Conservation (phyloP, 2,797 vertebrate species). For the Sternotherus odoratus region DNA sequence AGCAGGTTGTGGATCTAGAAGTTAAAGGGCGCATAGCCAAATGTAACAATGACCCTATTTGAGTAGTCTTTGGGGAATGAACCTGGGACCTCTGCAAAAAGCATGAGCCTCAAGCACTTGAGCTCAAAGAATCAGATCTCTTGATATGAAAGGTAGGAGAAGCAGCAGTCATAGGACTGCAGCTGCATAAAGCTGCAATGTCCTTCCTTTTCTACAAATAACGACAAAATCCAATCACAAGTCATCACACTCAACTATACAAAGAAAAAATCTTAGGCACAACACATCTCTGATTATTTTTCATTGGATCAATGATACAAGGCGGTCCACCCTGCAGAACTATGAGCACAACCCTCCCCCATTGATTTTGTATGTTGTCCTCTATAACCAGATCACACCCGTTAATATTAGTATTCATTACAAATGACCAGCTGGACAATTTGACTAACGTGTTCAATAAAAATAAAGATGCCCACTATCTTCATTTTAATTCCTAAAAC, state of each 20-base stretch:
- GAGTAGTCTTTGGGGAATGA: neutral
- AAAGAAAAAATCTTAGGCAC: neutral
- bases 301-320: neutral
- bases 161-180: rapidly evolving
- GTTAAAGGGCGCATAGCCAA: neutral
- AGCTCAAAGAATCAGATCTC: neutral
- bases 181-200: neutral
- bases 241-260: rapidly evolving
- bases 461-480: neutral
- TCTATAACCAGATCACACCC: constrained; percentile 1
- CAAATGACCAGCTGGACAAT: constrained; percentile 4
- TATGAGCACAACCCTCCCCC: rapidly evolving
- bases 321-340: rapidly evolving
- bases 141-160: rapidly evolving
- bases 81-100: neutral
- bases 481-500: constrained; percentile 45
- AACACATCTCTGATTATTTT: neutral
- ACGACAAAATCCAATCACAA: neutral
- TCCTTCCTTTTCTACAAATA: neutral
- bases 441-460: neutral
- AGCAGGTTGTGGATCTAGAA: neutral
- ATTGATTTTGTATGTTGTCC: neutral
- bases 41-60: neutral
- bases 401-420: neutral
- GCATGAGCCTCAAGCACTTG: neutral